Base-by-base conservation (phyloP, 2,797 vertebrate species). In the Chelonia mydas region DNA sequence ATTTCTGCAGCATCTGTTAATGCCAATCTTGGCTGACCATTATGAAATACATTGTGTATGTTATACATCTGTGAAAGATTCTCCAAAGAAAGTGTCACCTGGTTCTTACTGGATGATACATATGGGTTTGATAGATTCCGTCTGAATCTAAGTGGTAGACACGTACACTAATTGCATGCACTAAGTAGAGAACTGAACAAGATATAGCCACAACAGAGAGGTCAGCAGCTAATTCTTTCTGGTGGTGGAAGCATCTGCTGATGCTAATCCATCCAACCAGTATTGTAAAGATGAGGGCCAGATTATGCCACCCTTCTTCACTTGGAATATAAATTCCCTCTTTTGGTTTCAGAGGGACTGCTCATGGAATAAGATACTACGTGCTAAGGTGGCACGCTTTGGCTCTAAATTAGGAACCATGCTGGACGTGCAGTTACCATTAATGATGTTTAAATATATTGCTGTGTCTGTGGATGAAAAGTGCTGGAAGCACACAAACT, bases 61-160 rank as follows among this genome's bases (percentile, higher is more conserved):
- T 15, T 57, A 13, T 28, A 11, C 25, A 50, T 31, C 51, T 72
- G n/a, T 51, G 79, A 45, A 83, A 55, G 21, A 25, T 53, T 81
- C 45, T 74, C 77, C 27, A 61, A 13, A 55, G 45, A 61, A 54
- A 7, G 13, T 8, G 3, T 27, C 31, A 23, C 27, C 47, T 59
- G 33, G 11, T n/a, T 68, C 54, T 61, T 80, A 9, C 33, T 57
- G 15, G 23, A 1, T 2, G 25, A 12, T 19, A 25, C 54, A 47
- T 13, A 11, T 4, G 19, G 0, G 0, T 68, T 61, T 3, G 6
- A 31, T 16, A 61, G 23, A 21, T 33, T 77, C 27, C 25, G 55
- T 9, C 37, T 7, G n/a, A 17, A 28, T 16, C 41, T 65, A 11
- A 25, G 31, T 6, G 5, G 45, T 57, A 57, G 68, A 27, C 27